Percentiles rank a stretch among this genome's conserved stretches.
phyloP scores from a whole-genome alignment of 2,888 invertebrate genomes.

The Agriopis aurantiaria region DNA sequence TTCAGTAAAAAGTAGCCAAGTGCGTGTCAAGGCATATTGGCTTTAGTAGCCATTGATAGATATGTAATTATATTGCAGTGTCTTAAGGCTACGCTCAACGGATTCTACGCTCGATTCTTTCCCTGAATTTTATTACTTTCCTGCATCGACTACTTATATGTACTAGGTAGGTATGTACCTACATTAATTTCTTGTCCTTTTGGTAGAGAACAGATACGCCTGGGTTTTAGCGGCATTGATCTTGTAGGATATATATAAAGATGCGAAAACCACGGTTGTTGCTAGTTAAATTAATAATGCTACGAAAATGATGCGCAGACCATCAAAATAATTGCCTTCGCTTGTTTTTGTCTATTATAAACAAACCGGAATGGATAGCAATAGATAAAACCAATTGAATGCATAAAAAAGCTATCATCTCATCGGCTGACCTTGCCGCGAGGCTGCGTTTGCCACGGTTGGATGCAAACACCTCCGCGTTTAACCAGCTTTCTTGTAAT shows the following conservation, averaged over 20 bases:
- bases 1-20: not conserved
- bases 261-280: not conserved
- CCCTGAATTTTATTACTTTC: too few relatives aligned
- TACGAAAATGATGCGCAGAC: not conserved
- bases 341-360: constrained; percentile 13
- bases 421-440: constrained; percentile 36
- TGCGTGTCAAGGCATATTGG: too few relatives aligned
- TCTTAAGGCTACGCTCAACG: too few relatives aligned
- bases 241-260: not conserved
- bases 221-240: too few relatives aligned
- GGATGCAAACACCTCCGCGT: constrained; percentile 28
- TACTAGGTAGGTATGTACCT: too few relatives aligned
- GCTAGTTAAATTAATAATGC: not conserved
- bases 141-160: too few relatives aligned
- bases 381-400: constrained; percentile 40
- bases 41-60: too few relatives aligned
- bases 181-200: too few relatives aligned
- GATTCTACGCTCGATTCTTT: too few relatives aligned
- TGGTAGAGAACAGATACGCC: too few relatives aligned
- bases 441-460: constrained; percentile 25
- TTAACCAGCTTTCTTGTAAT: constrained; percentile 39
- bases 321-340: not conserved
- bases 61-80: too few relatives aligned
- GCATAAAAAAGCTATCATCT: constrained; percentile 39
- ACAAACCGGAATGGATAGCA: constrained; percentile 27